Conservation (phyloP, 2,113 vertebrate species). For the Spilogale gracilis region DNA sequence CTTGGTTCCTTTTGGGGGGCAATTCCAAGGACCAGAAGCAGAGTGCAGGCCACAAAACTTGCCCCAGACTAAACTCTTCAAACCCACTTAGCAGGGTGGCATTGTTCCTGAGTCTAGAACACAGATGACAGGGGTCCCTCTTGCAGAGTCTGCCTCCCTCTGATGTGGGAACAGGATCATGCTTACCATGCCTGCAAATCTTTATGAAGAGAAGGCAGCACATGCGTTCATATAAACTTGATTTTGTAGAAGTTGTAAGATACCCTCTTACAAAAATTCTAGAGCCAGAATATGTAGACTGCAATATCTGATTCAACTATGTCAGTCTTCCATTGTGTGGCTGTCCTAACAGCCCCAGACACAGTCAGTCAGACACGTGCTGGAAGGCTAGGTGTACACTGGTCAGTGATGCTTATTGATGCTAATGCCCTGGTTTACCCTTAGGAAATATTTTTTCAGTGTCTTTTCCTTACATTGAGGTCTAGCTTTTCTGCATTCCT, state of each 20-base stretch:
- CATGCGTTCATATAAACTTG: neutral
- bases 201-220: neutral
- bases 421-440: neutral
- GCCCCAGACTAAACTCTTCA: neutral
- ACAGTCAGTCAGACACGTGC: neutral
- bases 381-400: neutral
- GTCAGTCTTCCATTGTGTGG: fast-evolving
- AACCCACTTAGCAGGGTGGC: neutral
- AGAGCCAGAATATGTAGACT: neutral
- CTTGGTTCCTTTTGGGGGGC: neutral
- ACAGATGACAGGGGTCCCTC: neutral
- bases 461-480: neutral
- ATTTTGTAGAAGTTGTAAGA: neutral
- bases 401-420: neutral
- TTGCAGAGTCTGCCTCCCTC: neutral
- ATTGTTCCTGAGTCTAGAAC: neutral
- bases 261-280: neutral
- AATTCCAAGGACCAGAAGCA: neutral
- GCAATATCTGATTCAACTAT: neutral
- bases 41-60: neutral
- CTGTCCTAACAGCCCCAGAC: neutral
- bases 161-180: neutral
- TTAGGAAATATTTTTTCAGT: neutral
- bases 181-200: neutral
- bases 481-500: neutral